A percentile compares a stretch with the other conserved stretches of the same genome.
Evolutionary conservation across 2,797 vertebrate genomes (phyloP).

Genomic region (Gymnodraco acuticeps): DNA sequence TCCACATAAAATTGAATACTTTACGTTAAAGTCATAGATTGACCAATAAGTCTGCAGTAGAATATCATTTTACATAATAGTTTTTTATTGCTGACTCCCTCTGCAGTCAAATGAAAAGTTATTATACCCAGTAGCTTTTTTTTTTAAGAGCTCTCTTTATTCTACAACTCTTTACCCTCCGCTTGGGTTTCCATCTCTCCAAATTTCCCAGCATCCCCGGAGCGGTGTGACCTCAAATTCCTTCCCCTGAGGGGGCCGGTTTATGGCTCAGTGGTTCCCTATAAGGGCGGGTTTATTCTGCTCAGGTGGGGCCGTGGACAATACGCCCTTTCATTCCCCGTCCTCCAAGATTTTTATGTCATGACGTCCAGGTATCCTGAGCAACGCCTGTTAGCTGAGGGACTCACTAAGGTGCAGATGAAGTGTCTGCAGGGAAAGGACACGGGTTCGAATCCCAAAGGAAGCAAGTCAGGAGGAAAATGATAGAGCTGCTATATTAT

Average conservation of each 20-base stretch:
- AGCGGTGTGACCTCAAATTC: conserved; percentile 72
- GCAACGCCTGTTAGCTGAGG: conserved; percentile 10
- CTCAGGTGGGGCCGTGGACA: conserved; percentile 75
- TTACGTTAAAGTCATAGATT: background rate
- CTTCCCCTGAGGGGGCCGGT: conserved; percentile 51
- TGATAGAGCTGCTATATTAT: no score
- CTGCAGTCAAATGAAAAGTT: conserved; percentile 57
- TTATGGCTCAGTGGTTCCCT: conserved; percentile 63
- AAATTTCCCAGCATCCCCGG: conserved; percentile 63
- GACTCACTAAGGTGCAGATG: no score
- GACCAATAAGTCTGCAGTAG: background rate
- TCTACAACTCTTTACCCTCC: conserved; percentile 29
- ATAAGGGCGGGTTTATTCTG: conserved; percentile 71
- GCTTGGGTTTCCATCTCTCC: conserved; percentile 56
- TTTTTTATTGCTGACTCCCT: conserved; percentile 46
- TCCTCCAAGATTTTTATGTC: conserved; percentile 49
- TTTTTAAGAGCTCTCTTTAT: conserved; percentile 40
- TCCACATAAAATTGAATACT: background rate
- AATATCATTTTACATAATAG: conserved; percentile 45
- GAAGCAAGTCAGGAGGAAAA: no score
- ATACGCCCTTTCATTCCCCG: conserved; percentile 74
- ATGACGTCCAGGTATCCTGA: conserved; percentile 33
- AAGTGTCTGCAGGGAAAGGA: no score
- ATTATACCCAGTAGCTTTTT: conserved; percentile 34
- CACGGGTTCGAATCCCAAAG: no score